These are phyloP conservation scores for Actias luna DNA, from an alignment of 2,888 invertebrate genomes.

Conservation along the genomic window DNA sequence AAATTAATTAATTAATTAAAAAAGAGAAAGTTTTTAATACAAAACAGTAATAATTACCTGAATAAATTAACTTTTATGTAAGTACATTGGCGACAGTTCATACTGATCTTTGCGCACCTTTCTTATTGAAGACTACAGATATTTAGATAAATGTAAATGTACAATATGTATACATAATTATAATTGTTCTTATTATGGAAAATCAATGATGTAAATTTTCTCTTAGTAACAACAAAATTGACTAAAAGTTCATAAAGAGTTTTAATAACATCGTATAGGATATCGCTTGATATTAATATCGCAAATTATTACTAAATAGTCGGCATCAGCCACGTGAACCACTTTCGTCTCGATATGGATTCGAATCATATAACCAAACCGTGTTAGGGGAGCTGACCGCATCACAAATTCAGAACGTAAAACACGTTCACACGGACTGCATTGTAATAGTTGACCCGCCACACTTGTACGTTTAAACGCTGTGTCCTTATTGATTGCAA, in stretches of 20 bases:
- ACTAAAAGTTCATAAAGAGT: not conserved
- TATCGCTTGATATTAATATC: not conserved
- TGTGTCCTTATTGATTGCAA: slow-evolving; percentile 42
- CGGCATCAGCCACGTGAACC: not conserved
- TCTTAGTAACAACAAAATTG: not conserved
- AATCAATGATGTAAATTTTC: not conserved
- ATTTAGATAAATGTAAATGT: too few species aligned
- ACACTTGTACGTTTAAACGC: slow-evolving; percentile 48
- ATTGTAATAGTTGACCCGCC: slow-evolving; percentile 56
- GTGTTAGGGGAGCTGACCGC: slow-evolving; percentile 52
- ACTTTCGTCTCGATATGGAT: slow-evolving; percentile 16
- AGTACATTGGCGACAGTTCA: not conserved
- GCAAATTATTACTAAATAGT: not conserved
- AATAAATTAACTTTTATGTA: not conserved
- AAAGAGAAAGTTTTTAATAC: not conserved
- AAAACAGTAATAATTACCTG: not conserved
- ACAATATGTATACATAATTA: too few species aligned
- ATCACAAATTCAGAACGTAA: slow-evolving; percentile 61
- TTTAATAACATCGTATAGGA: not conserved
- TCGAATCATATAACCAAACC: slow-evolving; percentile 30
- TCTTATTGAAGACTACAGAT: not conserved
- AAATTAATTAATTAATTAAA: not conserved
- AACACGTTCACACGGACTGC: slow-evolving; percentile 56
- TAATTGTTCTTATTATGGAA: too few species aligned
- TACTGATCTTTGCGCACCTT: not conserved